Evolutionary conservation across 1,140 invertebrate species (phyloP), one percentile per base, ranked within the genome.

Genomic region (Microplitis demolitor): DNA sequence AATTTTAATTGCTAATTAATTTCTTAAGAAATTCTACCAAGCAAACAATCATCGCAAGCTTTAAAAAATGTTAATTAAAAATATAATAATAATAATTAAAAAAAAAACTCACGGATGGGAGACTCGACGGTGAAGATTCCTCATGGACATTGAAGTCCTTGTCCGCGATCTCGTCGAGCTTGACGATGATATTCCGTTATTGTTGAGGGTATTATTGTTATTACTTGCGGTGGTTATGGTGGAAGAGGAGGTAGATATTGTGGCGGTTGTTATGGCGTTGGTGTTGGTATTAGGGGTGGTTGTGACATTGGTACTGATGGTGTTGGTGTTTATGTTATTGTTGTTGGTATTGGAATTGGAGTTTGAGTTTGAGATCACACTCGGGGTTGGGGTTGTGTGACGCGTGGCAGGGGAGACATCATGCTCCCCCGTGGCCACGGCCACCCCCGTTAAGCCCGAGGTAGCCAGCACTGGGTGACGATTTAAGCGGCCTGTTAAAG

Each of bases 41-140:
- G 53, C 53, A 54, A 16, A 54, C 16, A 54, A 14, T 5, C n/a
- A 54, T 60, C 8, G 4, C 31, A 60, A 31, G 9, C 56, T 11
- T 13, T 50, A 6, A 9, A 54, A 14, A 62, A 35, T 35, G 8
- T 4, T 14, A 31, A 4, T 31, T 31, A 31, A 58, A 58, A 24
- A 8, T 58, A 8, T 24, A n/a, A 35, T 35, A 62, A 45, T 9
- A 16, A 64, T 45, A 16, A 34, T 58, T 70, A 56, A 56, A 37
- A 72, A 54, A 60, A 37, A n/a, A 35, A 87, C 85, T 87, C 74
- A 87, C 86, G 86, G 86, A 78, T 87, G 86, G 69, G 86, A 87
- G 71, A 87, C 86, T 68, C 86, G 84, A 53, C 86, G 83, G 75
- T 86, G 83, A 34, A 87, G 80, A 63, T 85, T 87, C 73, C 86